Conservation (phyloP, 2,888 invertebrate genomes). For the Chrysina gloriosa region DNA sequence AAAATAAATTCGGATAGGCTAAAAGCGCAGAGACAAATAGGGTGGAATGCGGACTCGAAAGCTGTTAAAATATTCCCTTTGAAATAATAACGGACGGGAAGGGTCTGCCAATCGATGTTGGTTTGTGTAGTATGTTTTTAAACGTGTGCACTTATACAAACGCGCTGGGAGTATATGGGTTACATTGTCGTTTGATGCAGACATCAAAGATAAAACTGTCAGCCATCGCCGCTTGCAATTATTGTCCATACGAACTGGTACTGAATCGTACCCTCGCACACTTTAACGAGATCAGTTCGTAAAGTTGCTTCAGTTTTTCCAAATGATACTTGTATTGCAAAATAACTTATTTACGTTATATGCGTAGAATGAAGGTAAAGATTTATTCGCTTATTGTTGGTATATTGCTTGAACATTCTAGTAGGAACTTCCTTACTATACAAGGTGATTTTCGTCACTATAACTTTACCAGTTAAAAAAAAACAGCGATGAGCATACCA, state of each 20-base stretch:
- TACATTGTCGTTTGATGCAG: constrained; percentile 43
- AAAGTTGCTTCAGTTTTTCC: no score
- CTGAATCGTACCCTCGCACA: background rate
- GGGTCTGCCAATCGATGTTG: constrained; percentile 33
- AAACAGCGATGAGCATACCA: no score
- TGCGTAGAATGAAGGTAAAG: no score
- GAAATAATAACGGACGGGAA: constrained; percentile 31
- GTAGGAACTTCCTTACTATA: no score
- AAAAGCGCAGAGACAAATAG: constrained; percentile 28
- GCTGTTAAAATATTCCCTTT: constrained; percentile 40
- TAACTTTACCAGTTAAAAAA: no score
- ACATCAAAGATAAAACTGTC: constrained; percentile 43
- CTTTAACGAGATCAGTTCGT: background rate
- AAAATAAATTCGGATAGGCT: constrained; percentile 12
- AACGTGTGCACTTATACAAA: constrained; percentile 7
- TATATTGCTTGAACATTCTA: no score
- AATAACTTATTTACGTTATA: no score
- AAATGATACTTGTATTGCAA: no score
- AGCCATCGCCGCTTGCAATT: constrained; percentile 33
- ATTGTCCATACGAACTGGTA: background rate
- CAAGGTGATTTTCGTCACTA: no score
- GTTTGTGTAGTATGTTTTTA: constrained; percentile 32
- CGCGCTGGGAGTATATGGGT: constrained; percentile 1
- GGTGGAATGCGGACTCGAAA: constrained; percentile 8
- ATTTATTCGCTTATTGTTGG: no score